Base-by-base conservation (phyloP, 2,888 invertebrate species). In the Nemoura dubitans region DNA sequence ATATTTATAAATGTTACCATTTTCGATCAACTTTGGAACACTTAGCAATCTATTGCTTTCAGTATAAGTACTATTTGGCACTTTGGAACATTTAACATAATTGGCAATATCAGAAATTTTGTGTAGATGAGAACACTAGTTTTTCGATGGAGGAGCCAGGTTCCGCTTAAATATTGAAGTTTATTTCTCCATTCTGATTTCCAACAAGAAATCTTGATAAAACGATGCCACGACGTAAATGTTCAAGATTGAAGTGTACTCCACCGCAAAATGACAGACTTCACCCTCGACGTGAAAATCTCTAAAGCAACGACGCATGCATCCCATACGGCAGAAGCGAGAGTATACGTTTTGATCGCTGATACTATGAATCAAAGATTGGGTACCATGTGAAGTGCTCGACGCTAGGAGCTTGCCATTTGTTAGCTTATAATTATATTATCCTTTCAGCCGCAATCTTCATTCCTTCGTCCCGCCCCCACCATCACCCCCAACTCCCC, bases 361-460 rank as follows among this genome's bases (percentile, higher is more conserved):
- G 59, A 59, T 59, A 59, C 59, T 59, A 59, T 59, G 59, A 30
- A 81, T 81, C 81, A 81, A 29, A 29, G 81, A 30, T 81, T 30
- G 81, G 30, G 28, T 78, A 30, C n/a, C 81, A n/a, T 30, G 14
- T 30, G 30, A n/a, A 30, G 81, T 81, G 81, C 30, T 27, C 30
- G 81, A n/a, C 30, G 81, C 81, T 26, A 26, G 78, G 5, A 83
- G 84, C 59, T 27, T 27, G n/a, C 59, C 84, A 84, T 84, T 84
- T 84, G 84, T 84, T 84, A 84, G 76, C 84, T 84, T 76, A 59
- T 84, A 84, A 84, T 84, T 59, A 26, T 76, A 29, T 84, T 84
- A 84, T 27, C 84, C 29, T 43, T 27, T 76, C 29, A 84, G 84
- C 83, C 86, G 76, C 83, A 76, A 86, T 59, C 82, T 76, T 59